Percentiles rank a stretch among this genome's conserved stretches.
Evolutionary conservation across 2,113 vertebrate species (phyloP).

Genomic region (Acanthisitta chloris): DNA sequence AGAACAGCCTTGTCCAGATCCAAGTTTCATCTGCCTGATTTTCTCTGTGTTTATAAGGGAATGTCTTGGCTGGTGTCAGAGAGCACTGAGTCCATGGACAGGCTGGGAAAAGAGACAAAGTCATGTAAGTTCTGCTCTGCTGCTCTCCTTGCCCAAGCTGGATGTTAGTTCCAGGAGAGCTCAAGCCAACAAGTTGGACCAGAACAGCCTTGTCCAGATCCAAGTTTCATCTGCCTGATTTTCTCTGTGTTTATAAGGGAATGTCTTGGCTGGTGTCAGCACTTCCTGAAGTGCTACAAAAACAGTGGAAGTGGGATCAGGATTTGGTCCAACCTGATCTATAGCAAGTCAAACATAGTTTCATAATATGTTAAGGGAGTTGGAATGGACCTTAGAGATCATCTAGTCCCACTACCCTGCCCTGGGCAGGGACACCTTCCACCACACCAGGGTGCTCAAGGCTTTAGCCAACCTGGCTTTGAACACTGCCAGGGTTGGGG

Average conservation of each 20-base stretch:
- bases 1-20: background rate
- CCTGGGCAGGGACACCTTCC: no score
- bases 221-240: conserved; percentile 40
- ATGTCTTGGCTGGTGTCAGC: background rate
- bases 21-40: conserved; percentile 40
- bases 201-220: background rate
- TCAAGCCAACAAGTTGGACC: conserved; percentile 35
- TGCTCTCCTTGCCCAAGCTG: background rate
- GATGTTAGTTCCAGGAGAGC: background rate
- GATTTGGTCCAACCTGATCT: background rate
- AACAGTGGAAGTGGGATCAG: background rate
- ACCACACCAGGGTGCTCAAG: no score
- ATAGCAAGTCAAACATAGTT: background rate
- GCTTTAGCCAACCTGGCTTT: no score
- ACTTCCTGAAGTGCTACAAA: background rate
- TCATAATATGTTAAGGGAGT: no score
- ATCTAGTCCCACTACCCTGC: no score
- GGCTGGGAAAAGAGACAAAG: background rate
- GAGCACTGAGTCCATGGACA: background rate
- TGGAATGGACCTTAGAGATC: no score
- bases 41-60: background rate
- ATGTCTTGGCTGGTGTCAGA: background rate
- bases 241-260: background rate
- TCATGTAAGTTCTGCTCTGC: background rate
- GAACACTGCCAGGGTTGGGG: no score